Evolutionary conservation across 2,797 vertebrate genomes (phyloP), one percentile per base, ranked within the genome.

Genomic region (Dryobates pubescens): DNA sequence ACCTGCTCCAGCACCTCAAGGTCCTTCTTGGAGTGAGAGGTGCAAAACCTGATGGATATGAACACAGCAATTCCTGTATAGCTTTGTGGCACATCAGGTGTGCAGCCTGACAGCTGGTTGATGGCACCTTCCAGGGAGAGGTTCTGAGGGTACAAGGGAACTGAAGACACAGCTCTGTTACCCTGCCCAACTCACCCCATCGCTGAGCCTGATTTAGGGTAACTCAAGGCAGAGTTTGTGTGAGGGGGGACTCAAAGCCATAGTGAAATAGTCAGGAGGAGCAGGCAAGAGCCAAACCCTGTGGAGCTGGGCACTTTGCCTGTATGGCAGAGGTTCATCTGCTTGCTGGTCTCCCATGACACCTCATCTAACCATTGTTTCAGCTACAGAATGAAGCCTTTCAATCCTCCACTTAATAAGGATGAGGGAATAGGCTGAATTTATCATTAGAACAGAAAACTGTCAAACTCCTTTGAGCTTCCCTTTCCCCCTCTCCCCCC

Each of bases 361-460:
- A 53, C 38, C 27, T 77, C 69, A 20, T 24, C 51, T 62, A 45
- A 45, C 22, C 32, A 6, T 56, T 47, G 47, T 51, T 61, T 57
- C 59, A 86, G 32, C 27, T 56, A 16, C 4, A 68, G 30, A 76
- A 58, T 30, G 45, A 71, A 79, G 58, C 43, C 43, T 76, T 49
- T 24, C 74, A 76, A 89, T 12, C 43, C 43, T 43, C 59, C 62
- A 1, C 45, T 36, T 71, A 75, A 82, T 27, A 17, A 67, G 75
- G 45, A 57, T 24, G 27, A 80, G 27, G 5, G 36, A 36, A 75
- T 47, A 89, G 32, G 22, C 32, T 67, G 56, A 23, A 49, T 71
- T 91, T 67, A 26, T 86, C 13, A 57, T n/a, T 74, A 73, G 43
- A 84, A 64, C 27, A 78, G 72, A 82, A 63, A 76, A 56, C 58